These are phyloP conservation scores for Neodiprion fabricii DNA, from an alignment of 1,140 invertebrate species.

Conservation along the genomic window DNA sequence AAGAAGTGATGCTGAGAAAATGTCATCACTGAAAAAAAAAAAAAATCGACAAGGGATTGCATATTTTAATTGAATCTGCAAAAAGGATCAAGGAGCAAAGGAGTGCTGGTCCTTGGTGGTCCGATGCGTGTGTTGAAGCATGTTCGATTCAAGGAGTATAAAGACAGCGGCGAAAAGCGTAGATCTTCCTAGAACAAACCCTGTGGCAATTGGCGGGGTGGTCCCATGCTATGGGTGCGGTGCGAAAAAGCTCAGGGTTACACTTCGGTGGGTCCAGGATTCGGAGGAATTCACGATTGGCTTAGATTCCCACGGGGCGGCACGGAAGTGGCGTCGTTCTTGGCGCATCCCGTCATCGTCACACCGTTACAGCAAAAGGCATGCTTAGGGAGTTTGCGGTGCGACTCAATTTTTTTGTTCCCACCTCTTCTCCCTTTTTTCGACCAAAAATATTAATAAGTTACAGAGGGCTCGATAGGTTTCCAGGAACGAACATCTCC, in stretches of 20 bases:
- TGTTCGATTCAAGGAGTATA: neutral
- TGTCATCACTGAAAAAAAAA: too few species aligned
- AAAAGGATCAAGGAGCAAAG: too few species aligned
- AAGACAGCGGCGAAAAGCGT: neutral
- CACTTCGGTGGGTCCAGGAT: neutral
- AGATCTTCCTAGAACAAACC: conserved; percentile 7
- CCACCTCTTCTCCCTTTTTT: neutral
- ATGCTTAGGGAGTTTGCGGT: neutral
- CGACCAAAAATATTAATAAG: conserved; percentile 57
- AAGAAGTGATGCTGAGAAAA: too few species aligned
- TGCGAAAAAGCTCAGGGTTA: neutral
- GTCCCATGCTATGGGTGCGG: neutral
- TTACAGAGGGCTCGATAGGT: conserved; percentile 56
- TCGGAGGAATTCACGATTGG: conserved; percentile 21
- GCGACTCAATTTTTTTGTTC: neutral
- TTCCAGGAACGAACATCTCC: conserved; percentile 47
- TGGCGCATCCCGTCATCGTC: conserved; percentile 19
- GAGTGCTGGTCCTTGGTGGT: too few species aligned
- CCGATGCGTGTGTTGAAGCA: too few species aligned
- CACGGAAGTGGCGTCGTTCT: conserved; percentile 30
- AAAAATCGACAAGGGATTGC: too few species aligned
- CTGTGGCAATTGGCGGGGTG: neutral
- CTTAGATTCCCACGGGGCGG: conserved; percentile 31
- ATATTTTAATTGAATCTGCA: too few species aligned
- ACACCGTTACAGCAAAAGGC: neutral